phyloP scores from a whole-genome alignment of 2,113 vertebrate species.

The Muntiacus muntjak region DNA sequence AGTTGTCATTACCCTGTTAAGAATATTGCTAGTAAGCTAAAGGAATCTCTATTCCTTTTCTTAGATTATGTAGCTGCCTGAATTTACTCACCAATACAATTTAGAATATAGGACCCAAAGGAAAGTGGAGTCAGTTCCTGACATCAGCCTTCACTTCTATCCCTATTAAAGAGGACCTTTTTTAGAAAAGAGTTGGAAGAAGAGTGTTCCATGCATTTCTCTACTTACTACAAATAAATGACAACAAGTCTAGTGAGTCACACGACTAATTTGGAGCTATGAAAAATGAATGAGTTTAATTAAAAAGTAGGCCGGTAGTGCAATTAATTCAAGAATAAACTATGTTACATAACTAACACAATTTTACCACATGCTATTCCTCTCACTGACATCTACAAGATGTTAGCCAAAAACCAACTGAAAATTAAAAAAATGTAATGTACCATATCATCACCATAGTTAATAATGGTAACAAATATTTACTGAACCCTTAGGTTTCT shows the following conservation, averaged over 20 bases:
- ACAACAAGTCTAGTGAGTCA: not conserved
- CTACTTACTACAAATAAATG: not conserved
- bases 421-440: not conserved
- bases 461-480: not conserved
- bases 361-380: not conserved
- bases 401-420: not conserved
- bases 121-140: not conserved
- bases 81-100: not conserved
- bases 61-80: not conserved
- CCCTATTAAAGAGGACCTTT: not conserved
- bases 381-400: not conserved
- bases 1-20: not conserved
- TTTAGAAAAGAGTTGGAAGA: conserved; percentile 6
- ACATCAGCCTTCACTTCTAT: not conserved
- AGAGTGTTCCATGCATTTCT: not conserved
- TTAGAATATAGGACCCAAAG: not conserved
- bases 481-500: not conserved
- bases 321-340: not conserved
- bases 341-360: not conserved
- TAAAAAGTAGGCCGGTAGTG: not conserved
- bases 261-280: not conserved
- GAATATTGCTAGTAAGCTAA: conserved; percentile 1
- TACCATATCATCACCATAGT: not conserved
- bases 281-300: not conserved
- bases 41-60: conserved; percentile 18